These are phyloP conservation scores for Agonopterix arenella DNA, from an alignment of 2,888 invertebrate genomes.

Conservation along the genomic window DNA sequence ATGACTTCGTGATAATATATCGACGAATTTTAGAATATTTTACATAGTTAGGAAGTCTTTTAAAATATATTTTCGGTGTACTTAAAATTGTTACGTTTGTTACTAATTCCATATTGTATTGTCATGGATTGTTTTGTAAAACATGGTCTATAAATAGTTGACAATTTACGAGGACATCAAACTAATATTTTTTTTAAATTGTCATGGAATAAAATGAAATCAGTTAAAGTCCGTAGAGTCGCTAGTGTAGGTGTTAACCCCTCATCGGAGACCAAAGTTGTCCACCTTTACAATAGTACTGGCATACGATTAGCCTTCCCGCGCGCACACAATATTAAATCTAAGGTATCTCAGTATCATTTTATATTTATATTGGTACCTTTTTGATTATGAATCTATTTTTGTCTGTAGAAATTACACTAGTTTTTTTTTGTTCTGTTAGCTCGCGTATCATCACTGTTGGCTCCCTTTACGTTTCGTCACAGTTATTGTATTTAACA, in stretches of 20 bases:
- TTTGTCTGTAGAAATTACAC: constrained; percentile 77
- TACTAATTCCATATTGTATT: too few species aligned
- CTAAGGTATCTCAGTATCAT: constrained; percentile 65
- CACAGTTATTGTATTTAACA: constrained; percentile 65
- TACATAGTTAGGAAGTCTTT: too few species aligned
- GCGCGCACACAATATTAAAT: constrained; percentile 52
- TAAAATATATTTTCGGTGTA: too few species aligned
- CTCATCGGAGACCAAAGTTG: constrained; percentile 3
- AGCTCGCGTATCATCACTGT: constrained; percentile 53
- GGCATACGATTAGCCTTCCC: constrained; percentile 29
- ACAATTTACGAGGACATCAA: too few species aligned
- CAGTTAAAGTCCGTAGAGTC: too few species aligned
- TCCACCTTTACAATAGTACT: constrained; percentile 6
- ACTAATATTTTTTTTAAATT: too few species aligned
- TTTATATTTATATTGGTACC: constrained; percentile 82
- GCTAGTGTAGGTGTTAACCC: neutral
- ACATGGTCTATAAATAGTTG: too few species aligned
- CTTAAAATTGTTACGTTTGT: too few species aligned
- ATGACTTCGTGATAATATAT: too few species aligned
- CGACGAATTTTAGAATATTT: too few species aligned
- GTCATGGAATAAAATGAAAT: too few species aligned
- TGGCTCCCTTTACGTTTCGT: constrained; percentile 58
- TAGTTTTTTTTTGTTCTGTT: constrained; percentile 50
- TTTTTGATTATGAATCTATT: constrained; percentile 82
- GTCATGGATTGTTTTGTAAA: too few species aligned